phyloP scores from a whole-genome alignment of 2,113 vertebrate genomes.

The Psilopogon haemacephalus region DNA sequence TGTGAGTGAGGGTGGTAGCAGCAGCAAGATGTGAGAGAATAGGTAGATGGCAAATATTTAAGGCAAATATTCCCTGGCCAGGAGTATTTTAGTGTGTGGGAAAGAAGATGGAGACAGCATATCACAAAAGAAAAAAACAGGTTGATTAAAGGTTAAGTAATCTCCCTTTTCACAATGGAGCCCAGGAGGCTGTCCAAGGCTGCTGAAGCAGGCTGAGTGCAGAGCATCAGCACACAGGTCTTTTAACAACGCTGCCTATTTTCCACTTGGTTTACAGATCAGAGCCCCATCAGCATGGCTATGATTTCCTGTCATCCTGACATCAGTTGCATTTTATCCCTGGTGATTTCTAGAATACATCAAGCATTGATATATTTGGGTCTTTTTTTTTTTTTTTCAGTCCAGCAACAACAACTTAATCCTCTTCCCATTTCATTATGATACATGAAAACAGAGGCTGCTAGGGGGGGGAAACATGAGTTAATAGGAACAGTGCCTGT shows the following conservation, averaged over 20 bases:
- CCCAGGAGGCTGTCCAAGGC: neutral
- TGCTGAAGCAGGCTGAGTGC: neutral
- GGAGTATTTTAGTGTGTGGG: neutral
- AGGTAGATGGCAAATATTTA: neutral
- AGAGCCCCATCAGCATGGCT: neutral
- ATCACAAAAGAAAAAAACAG: neutral
- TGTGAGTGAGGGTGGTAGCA: neutral
- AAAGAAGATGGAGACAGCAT: neutral
- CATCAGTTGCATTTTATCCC: neutral
- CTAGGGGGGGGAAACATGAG: neutral
- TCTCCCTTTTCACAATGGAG: neutral
- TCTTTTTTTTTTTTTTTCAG: neutral
- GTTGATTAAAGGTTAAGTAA: slow-evolving; percentile 7
- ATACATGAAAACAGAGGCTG: slow-evolving; percentile 3
- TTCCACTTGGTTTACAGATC: slow-evolving; percentile 17
- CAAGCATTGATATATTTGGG: neutral
- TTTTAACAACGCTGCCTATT: neutral
- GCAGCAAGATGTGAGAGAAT: neutral
- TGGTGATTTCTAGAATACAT: neutral
- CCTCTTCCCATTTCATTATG: neutral
- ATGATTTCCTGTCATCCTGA: slow-evolving; percentile 13
- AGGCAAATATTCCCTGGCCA: neutral
- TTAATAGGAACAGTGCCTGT: neutral
- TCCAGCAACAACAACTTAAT: slow-evolving; percentile 22
- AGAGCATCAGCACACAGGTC: neutral